Conservation (phyloP, 2,888 invertebrate genomes). For the Diplolepis rosae region DNA sequence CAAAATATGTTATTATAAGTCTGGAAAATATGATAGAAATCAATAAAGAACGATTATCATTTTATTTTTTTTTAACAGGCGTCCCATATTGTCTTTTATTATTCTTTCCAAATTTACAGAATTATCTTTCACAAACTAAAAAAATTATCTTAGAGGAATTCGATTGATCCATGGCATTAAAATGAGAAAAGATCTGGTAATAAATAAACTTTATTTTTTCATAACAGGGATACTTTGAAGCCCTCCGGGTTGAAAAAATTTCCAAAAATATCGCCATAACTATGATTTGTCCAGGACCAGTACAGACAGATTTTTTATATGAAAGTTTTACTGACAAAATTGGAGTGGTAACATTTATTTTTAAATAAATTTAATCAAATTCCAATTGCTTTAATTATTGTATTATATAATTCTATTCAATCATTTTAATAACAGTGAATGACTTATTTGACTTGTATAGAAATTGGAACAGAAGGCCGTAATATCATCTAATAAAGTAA, state of each 20-base stretch:
- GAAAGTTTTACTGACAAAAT: slow-evolving; percentile 81
- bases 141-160: too few relatives aligned
- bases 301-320: slow-evolving; percentile 81
- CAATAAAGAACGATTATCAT: too few relatives aligned
- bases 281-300: slow-evolving; percentile 85
- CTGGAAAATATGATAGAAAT: too few relatives aligned
- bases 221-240: slow-evolving; percentile 82
- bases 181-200: background rate
- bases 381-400: background rate
- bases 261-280: slow-evolving; percentile 79
- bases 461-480: slow-evolving; percentile 71
- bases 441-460: too few relatives aligned
- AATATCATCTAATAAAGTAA: slow-evolving; percentile 75
- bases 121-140: too few relatives aligned
- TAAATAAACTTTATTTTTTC: background rate
- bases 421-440: too few relatives aligned
- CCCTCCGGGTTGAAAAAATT: slow-evolving; percentile 78
- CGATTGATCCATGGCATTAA: too few relatives aligned
- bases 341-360: slow-evolving; percentile 75
- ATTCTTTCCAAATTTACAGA: background rate
- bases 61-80: too few relatives aligned
- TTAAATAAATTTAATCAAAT: background rate
- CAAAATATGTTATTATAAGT: too few relatives aligned
- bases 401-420: slow-evolving; percentile 42
- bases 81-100: too few relatives aligned